A percentile compares a stretch with the other conserved stretches of the same genome.
Conservation (phyloP, 2,113 vertebrate genomes). For the Deroptyus accipitrinus region DNA sequence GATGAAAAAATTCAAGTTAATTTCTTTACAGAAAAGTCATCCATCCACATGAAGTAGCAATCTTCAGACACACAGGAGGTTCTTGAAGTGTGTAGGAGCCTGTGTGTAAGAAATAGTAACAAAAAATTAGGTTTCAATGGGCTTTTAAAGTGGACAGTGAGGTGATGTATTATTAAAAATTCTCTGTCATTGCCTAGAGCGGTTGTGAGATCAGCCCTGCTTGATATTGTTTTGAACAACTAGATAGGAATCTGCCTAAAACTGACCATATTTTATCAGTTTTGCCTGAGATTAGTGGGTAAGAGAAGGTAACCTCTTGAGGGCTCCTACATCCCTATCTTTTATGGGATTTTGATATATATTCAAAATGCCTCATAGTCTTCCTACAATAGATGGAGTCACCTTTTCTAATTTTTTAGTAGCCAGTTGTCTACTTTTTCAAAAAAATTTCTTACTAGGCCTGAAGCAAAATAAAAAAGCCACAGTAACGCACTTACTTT, state of each 20-base stretch:
- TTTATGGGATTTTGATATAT: neutral
- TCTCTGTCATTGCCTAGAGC: neutral
- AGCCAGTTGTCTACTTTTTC: neutral
- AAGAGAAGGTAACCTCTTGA: neutral
- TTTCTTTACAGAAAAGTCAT: neutral
- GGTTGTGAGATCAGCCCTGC: neutral
- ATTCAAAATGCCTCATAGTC: neutral
- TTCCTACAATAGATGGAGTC: neutral
- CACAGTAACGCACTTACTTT: neutral
- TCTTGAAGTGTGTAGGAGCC: neutral
- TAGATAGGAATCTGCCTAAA: neutral
- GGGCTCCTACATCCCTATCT: neutral
- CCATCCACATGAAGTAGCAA: neutral
- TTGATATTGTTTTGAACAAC: neutral
- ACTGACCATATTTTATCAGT: neutral
- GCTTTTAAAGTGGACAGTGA: neutral
- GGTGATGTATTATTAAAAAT: neutral
- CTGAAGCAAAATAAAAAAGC: neutral
- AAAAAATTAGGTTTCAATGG: neutral
- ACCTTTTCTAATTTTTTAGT: neutral
- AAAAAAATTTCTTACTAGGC: neutral
- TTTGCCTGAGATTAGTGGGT: neutral
- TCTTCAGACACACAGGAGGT: neutral
- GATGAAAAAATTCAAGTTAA: neutral
- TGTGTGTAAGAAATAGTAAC: neutral